phyloP scores from a whole-genome alignment of 2,797 vertebrate genomes.

The Eulemur rubriventer region DNA sequence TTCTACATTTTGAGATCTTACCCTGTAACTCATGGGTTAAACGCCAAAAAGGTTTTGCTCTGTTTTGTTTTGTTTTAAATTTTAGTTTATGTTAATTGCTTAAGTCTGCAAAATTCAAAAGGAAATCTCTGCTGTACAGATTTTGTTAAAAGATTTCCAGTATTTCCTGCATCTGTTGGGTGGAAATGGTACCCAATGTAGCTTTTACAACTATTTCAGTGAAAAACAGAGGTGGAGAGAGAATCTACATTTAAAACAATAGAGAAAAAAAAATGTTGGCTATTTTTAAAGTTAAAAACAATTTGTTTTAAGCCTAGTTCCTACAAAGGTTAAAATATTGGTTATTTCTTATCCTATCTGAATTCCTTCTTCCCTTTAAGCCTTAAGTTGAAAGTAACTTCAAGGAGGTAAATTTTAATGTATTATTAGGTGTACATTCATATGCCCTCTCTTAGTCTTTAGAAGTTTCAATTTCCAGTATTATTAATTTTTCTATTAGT shows the following conservation, averaged over 20 bases:
- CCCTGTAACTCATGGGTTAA: constrained; percentile 14
- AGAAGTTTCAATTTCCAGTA: neutral
- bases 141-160: constrained; percentile 62
- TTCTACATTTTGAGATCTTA: neutral
- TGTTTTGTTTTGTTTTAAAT: constrained; percentile 47
- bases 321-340: neutral
- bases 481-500: constrained; percentile 7
- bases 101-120: constrained; percentile 57
- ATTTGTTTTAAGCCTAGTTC: neutral
- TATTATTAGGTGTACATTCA: neutral
- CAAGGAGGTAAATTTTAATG: neutral
- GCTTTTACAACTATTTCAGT: constrained; percentile 49
- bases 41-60: neutral
- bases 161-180: constrained; percentile 63
- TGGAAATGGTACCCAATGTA: constrained; percentile 39
- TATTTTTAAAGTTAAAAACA: constrained; percentile 58
- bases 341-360: neutral
- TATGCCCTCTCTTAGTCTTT: neutral
- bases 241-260: constrained; percentile 58
- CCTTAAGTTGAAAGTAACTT: neutral
- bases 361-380: neutral
- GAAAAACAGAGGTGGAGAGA: neutral
- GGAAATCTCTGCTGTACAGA: constrained; percentile 50
- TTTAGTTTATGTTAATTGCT: constrained; percentile 43
- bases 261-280: neutral